Base-by-base conservation (phyloP, 2,888 invertebrate species). In the Zaprionus obscuricornis region DNA sequence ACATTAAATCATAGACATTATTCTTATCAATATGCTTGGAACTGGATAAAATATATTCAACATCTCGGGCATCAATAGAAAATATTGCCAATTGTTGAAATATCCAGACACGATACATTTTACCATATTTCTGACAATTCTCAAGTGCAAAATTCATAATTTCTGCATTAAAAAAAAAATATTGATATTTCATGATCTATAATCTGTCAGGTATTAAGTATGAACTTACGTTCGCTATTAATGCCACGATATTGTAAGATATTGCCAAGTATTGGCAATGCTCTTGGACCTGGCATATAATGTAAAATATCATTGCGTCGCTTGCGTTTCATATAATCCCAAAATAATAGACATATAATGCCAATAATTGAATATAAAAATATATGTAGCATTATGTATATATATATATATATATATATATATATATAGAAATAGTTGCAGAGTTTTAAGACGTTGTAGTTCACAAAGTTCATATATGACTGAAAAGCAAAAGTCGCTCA, bases 71-170 rank as follows among this genome's bases (percentile, higher is more conserved):
- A 81, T 92, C 90, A 4, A 86, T 86, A 5, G 74, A 71, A 17
- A 92, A 57, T 0, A 92, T 69, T 22, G 90, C 90, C 14, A 92
- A 87, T 2, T 89, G 76, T 5, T 91, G 89, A 17, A 92, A 88
- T 16, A 91, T 86, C 87, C 91, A 91, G 11, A 91, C 86, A 27
- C 89, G 89, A 65, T 74, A 90, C 2, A 89, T 81, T 1, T 85
- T 77, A 0, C 92, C 92, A 74, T 91, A 92, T 51, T 89, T 88
- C 2, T 74, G 27, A 2, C 82, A 72, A 50, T 85, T 86, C 6
- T 51, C 39, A 1, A 40, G 1, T 26, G 84, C 82, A 14, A 76
- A 70, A 14, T 67, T 34, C 73, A 88, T 82, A 8, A 88, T 66
- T 46, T 85, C 89, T 89, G 49, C 16, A 40, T 66, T 42, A 13